Percentiles rank a stretch among this genome's conserved stretches.
These are phyloP conservation scores for Tinamus guttatus DNA, from an alignment of 2,113 vertebrate species.

Conservation along the genomic window DNA sequence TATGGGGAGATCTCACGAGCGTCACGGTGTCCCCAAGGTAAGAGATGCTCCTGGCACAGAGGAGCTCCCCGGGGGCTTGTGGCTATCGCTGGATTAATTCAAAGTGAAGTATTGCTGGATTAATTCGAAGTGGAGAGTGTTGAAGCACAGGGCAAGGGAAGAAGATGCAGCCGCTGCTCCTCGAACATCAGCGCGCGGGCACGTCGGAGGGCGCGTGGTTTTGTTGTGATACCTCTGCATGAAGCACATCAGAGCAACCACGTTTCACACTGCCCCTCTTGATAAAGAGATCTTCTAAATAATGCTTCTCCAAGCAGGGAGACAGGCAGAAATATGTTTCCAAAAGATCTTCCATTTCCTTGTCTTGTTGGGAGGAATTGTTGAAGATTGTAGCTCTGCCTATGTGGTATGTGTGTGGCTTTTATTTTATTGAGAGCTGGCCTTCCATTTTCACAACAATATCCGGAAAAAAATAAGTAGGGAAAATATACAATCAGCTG, in stretches of 20 bases:
- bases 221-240: background rate
- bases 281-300: background rate
- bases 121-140: background rate
- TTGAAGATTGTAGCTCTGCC: background rate
- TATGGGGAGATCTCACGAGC: background rate
- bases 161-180: background rate
- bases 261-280: background rate
- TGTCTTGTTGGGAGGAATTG: background rate
- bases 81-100: background rate
- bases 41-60: background rate
- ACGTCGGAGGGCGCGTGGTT: background rate
- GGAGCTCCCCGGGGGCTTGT: background rate
- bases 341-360: background rate
- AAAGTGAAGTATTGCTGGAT: background rate
- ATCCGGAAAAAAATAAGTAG: background rate
- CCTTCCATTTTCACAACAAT: background rate
- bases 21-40: background rate
- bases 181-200: background rate
- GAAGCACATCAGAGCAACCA: background rate
- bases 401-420: rapidly evolving
- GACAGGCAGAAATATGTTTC: background rate
- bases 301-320: background rate
- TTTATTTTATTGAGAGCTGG: background rate
- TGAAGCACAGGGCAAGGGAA: background rate
- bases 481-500: background rate